These are phyloP conservation scores for Pachymerium ferrugineum DNA, from an alignment of 2,888 invertebrate genomes.

Conservation along the genomic window DNA sequence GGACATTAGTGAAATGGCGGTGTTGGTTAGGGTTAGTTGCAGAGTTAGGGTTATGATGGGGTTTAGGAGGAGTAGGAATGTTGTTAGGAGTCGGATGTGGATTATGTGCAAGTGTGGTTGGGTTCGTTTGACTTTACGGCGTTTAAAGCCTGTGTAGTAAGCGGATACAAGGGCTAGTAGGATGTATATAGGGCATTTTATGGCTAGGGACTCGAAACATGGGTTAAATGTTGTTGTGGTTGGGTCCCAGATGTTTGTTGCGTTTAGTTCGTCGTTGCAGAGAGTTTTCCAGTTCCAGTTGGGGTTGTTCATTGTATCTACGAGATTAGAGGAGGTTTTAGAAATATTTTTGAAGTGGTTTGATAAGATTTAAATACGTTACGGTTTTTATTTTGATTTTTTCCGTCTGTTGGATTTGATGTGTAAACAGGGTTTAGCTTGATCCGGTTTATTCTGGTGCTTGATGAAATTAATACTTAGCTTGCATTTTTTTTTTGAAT, in stretches of 20 bases:
- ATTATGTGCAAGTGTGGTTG: slow-evolving; percentile 59
- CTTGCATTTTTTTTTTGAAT: neutral
- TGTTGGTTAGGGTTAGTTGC: slow-evolving; percentile 41
- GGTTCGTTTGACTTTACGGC: slow-evolving; percentile 59
- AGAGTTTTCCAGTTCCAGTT: slow-evolving; percentile 31
- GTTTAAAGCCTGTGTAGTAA: slow-evolving; percentile 68
- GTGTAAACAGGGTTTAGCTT: neutral
- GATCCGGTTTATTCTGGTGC: neutral
- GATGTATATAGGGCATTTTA: slow-evolving; percentile 64
- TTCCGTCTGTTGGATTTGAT: neutral
- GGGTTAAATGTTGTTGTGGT: slow-evolving; percentile 54
- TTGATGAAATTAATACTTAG: neutral
- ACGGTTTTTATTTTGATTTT: neutral
- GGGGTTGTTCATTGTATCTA: neutral
- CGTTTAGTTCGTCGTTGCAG: slow-evolving; percentile 29
- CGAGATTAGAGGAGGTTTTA: neutral
- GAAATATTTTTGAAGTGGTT: neutral
- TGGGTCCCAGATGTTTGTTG: slow-evolving; percentile 40
- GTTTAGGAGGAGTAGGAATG: slow-evolving; percentile 59
- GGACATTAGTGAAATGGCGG: slow-evolving; percentile 51
- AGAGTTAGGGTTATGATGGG: slow-evolving; percentile 60
- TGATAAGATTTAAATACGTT: too few species aligned
- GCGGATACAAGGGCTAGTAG: slow-evolving; percentile 71
- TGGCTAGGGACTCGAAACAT: slow-evolving; percentile 77
- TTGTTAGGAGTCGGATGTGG: slow-evolving; percentile 59